A percentile compares a stretch with the other conserved stretches of the same genome.
Evolutionary conservation across 2,888 invertebrate species (phyloP).

Genomic region (Punctoribates punctum): DNA sequence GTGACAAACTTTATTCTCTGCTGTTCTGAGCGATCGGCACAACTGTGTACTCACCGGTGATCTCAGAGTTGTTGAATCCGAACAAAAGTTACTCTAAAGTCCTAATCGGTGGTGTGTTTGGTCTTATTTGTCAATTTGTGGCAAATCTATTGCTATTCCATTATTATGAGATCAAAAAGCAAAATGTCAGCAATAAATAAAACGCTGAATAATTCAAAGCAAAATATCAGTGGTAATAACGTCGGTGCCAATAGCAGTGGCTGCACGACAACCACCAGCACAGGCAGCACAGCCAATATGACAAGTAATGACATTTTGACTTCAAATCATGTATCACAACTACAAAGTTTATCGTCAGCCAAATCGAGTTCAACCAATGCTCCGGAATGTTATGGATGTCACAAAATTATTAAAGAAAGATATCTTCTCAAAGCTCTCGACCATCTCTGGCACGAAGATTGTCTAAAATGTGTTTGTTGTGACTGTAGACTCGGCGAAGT

Average conservation of each 20-base stretch:
- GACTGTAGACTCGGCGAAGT: constrained; percentile 87
- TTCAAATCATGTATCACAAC: constrained; percentile 18
- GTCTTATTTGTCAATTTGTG: background rate
- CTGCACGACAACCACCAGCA: background rate
- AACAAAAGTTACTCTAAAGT: background rate
- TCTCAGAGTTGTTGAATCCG: background rate
- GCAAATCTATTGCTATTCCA: background rate
- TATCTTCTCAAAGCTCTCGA: constrained; percentile 81
- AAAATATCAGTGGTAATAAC: constrained; percentile 22
- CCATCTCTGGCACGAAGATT: constrained; percentile 90
- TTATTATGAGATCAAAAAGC: constrained; percentile 36
- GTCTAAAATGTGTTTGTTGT: constrained; percentile 86
- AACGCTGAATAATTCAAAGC: constrained; percentile 37
- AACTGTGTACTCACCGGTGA: background rate
- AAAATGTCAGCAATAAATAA: constrained; percentile 38
- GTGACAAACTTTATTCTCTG: too few species aligned
- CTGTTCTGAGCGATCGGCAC: too few species aligned
- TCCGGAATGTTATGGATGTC: constrained; percentile 49
- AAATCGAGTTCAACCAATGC: constrained; percentile 36
- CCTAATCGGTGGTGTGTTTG: background rate
- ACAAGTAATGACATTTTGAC: constrained; percentile 36
- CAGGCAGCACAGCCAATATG: background rate
- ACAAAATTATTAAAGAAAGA: constrained; percentile 48
- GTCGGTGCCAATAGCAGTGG: constrained; percentile 10
- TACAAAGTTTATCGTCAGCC: constrained; percentile 33